Conservation (phyloP, 2,888 invertebrate genomes). For the Flabesymbios commensalis region DNA sequence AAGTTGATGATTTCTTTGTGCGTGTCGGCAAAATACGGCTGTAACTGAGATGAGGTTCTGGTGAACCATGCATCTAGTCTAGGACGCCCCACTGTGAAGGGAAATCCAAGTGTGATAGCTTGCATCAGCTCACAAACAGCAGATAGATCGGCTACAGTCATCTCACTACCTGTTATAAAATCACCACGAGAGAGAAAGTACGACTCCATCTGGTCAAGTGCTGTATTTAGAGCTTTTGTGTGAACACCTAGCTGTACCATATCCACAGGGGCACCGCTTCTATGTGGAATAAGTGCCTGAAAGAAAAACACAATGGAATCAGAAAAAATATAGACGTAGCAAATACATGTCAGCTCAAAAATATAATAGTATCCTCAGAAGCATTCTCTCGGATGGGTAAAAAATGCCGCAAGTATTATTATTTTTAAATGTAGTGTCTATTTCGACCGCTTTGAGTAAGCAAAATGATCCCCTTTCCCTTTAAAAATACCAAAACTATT, state of each 20-base stretch:
- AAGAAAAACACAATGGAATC: no score
- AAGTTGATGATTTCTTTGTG: slow-evolving; percentile 1
- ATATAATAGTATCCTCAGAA: no score
- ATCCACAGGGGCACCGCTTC: slow-evolving; percentile 42
- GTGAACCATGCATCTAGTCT: slow-evolving; percentile 47
- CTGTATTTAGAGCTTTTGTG: slow-evolving; percentile 24
- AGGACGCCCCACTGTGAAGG: slow-evolving; percentile 40
- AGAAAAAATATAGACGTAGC: no score
- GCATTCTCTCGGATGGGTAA: no score
- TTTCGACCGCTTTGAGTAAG: no score
- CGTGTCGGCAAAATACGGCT: slow-evolving; percentile 26
- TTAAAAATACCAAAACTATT: no score
- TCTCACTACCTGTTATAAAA: slow-evolving; percentile 46
- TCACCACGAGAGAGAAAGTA: slow-evolving; percentile 46
- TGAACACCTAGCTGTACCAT: slow-evolving; percentile 39
- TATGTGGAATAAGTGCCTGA: slow-evolving; percentile 48
- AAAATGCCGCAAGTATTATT: no score
- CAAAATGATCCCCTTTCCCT: no score
- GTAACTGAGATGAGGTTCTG: slow-evolving; percentile 39
- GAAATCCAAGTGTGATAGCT: slow-evolving; percentile 46
- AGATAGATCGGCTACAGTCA: slow-evolving; percentile 54
- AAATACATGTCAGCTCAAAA: no score
- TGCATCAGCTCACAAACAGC: slow-evolving; percentile 54
- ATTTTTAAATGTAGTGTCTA: no score
- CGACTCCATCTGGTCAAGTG: slow-evolving; percentile 37